Base-by-base conservation (phyloP, 2,888 invertebrate genomes). In the Ennomos quercinarius region DNA sequence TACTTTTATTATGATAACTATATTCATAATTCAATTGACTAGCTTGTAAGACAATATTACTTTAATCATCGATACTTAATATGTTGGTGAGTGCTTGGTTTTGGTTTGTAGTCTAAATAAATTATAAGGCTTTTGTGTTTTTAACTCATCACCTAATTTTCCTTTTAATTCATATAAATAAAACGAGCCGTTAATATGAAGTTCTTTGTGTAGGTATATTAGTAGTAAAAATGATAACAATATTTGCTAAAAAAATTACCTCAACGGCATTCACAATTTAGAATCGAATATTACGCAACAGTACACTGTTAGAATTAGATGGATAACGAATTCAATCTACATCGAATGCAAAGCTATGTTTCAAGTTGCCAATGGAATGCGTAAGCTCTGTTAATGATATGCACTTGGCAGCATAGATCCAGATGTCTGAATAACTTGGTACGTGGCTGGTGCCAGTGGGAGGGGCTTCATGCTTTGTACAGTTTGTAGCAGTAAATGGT, bases 391-490 rank as follows among this genome's bases (percentile, higher is more conserved):
- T 41, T 35, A 46, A 52, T 50, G 50, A 57, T 27, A 50, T 60
- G 57, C 38, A 49, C 11, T 53, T 12, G 53, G 50, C 42, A 48
- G 54, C 43, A 43, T 60, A 56, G 52, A 36, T 45, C 43, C 38
- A 34, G 43, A 60, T 53, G 58, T 54, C 54, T 44, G 51, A 37
- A 44, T 6, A 41, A 38, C 11, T 38, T 34, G 50, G 43, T 34
- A 35, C 10, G 27, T 37, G 35, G 42, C 35, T 41, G 51, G 49
- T 65, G 41, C 34, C 69, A 64, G 56, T 64, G 79, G 84, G 82
- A 80, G 80, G 76, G 83, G 80, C 78, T 72, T 73, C 78, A 77
- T 76, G 76, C 76, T 81, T 72, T 72, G 71, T 71, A 70, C 70
- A 73, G 66, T 69, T 72, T 66, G 67, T 68, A 67, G 68, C 74